A percentile compares a stretch with the other conserved stretches of the same genome.
Evolutionary conservation across 2,797 vertebrate genomes (phyloP).

Genomic region (Pipistrellus nathusii): DNA sequence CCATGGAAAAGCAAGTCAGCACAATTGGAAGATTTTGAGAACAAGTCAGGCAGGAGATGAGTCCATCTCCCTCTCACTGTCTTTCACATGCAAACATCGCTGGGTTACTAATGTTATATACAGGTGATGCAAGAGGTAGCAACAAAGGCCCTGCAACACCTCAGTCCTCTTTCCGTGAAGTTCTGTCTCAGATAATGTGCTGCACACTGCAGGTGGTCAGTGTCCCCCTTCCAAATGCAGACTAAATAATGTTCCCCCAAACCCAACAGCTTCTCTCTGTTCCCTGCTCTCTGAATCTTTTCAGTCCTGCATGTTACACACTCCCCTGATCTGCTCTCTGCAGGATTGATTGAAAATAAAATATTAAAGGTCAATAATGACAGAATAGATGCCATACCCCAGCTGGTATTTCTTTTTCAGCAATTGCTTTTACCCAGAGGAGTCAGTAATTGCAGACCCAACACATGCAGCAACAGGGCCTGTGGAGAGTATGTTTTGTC

Average conservation of each 20-base stretch:
- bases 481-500: conserved; percentile 62
- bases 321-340: not conserved
- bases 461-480: not conserved
- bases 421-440: conserved; percentile 6
- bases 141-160: not conserved
- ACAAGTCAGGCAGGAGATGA: not conserved
- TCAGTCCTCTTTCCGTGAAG: not conserved
- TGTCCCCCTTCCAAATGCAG: not conserved
- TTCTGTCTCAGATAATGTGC: not conserved
- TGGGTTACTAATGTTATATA: not conserved
- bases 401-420: conserved; percentile 30
- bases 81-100: conserved; percentile 12
- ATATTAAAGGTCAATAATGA: not conserved
- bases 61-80: not conserved
- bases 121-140: not conserved
- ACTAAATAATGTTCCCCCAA: not conserved
- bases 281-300: not conserved
- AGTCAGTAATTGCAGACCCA: not conserved
- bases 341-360: conserved; percentile 2
- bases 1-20: not conserved
- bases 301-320: not conserved
- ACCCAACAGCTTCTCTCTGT: not conserved
- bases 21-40: not conserved
- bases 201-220: not conserved
- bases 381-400: not conserved